Conservation (phyloP, 2,113 vertebrate species). For the Nyctereutes procyonoides region DNA sequence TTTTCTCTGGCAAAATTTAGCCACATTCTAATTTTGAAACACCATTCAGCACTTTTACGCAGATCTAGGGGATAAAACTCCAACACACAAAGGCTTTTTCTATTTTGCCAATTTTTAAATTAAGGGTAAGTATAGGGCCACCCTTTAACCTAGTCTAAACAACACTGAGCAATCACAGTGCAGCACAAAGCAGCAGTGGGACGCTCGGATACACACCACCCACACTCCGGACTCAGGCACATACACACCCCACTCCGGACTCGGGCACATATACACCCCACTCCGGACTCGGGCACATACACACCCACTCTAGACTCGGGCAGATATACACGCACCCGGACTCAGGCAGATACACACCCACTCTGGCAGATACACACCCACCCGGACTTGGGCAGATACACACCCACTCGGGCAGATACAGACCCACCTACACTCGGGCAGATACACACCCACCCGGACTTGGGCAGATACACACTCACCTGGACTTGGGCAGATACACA, state of each 20-base stretch:
- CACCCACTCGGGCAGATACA: too few species aligned
- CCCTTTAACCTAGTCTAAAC: background rate
- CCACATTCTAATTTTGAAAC: slow-evolving; percentile 5
- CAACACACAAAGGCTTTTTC: background rate
- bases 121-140: background rate
- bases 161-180: background rate
- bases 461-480: too few species aligned
- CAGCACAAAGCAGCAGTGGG: background rate
- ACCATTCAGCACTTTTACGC: background rate
- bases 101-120: background rate
- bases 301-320: too few species aligned
- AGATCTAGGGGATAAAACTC: background rate
- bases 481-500: too few species aligned
- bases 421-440: too few species aligned
- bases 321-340: background rate
- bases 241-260: too few species aligned
- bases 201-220: background rate
- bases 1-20: background rate
- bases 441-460: background rate
- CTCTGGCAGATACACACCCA: background rate
- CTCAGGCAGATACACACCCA: too few species aligned
- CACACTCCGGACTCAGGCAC: too few species aligned
- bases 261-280: too few species aligned
- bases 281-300: too few species aligned
- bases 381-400: too few species aligned